Base-by-base conservation (phyloP, 2,888 invertebrate genomes). In the Lacanobia oleracea region DNA sequence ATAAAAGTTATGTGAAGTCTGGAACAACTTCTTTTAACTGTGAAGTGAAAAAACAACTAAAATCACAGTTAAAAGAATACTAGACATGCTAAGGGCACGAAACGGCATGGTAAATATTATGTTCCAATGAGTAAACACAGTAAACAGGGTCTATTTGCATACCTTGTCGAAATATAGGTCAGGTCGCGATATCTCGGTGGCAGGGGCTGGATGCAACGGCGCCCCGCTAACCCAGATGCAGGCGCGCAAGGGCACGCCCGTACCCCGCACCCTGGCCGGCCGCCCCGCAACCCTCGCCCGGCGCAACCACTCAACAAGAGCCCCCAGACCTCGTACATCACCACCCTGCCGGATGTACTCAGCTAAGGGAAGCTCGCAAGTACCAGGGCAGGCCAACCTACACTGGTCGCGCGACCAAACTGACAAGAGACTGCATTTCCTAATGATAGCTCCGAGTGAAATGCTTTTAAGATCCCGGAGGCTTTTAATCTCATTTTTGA, bases 161-260 rank as follows among this genome's bases (percentile, higher is more conserved):
- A 79, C 79, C 84, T 82, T 79, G 84, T 86, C 75, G 82, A 86
- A 86, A 94, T 92, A 89, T 94, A 91, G 95, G 95, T 94, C 94
- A 93, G 93, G 92, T 89, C 91, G 85, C 86, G 87, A 86, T 87
- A 90, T 88, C 90, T 86, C 87, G 75, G 65, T 27, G 77, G 80
- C 61, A 77, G 83, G 79, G 83, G 87, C 85, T 86, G 91, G 93
- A 90, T 95, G 95, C 94, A 94, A 78, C 86, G 88, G 75, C 86
- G 92, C 79, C 93, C 94, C 71, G 90, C 88, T 95, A 88, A 95
- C 95, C 95, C 86, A 95, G 87, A 90, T 95, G 90, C 88, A 88
- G 77, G 85, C 69, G 73, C 75, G 64, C 91, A 93, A 93, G 93
- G 93, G 92, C 93, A 89, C 77, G 81, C 86, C 72, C 78, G 77